Evolutionary conservation across 2,888 invertebrate genomes (phyloP).

Genomic region (Hartigia nigra): DNA sequence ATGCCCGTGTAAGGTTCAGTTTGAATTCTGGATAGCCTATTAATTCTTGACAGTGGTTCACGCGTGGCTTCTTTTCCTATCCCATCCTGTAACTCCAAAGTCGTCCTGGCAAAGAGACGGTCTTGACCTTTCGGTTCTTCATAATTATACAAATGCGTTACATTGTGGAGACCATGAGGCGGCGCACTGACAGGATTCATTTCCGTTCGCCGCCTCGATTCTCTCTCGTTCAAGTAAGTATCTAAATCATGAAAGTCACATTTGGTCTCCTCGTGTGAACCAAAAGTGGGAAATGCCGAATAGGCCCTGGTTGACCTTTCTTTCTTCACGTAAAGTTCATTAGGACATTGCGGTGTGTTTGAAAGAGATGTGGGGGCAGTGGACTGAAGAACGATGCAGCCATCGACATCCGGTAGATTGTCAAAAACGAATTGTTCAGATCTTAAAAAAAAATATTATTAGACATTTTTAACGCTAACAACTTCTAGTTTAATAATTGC

Average conservation of each 20-base stretch:
- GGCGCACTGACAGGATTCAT: not conserved
- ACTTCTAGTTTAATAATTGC: not conserved
- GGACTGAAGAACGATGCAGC: conserved; percentile 30
- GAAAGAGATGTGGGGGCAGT: conserved; percentile 33
- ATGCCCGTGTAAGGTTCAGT: conserved; percentile 3
- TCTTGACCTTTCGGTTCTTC: not conserved
- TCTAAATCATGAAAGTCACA: conserved; percentile 25
- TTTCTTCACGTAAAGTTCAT: conserved; percentile 18
- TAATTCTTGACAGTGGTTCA: conserved; percentile 1
- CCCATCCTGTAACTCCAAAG: conserved; percentile 5
- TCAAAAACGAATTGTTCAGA: conserved; percentile 3
- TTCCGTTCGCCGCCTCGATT: conserved; percentile 1
- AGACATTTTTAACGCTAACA: not conserved
- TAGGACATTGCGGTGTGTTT: conserved; percentile 25
- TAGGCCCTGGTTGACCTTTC: conserved; percentile 21
- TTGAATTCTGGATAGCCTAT: not conserved
- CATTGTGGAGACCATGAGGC: not conserved
- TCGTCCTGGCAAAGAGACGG: not conserved
- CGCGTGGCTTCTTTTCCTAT: not conserved
- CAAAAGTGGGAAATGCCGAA: conserved; percentile 25
- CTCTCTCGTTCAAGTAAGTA: conserved; percentile 27
- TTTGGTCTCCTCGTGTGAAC: conserved; percentile 16
- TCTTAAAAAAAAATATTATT: not conserved
- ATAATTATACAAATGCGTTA: not conserved
- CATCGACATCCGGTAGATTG: conserved; percentile 15